These are phyloP conservation scores for Dendrolimus kikuchii DNA, from an alignment of 1,140 invertebrate species.

Conservation along the genomic window DNA sequence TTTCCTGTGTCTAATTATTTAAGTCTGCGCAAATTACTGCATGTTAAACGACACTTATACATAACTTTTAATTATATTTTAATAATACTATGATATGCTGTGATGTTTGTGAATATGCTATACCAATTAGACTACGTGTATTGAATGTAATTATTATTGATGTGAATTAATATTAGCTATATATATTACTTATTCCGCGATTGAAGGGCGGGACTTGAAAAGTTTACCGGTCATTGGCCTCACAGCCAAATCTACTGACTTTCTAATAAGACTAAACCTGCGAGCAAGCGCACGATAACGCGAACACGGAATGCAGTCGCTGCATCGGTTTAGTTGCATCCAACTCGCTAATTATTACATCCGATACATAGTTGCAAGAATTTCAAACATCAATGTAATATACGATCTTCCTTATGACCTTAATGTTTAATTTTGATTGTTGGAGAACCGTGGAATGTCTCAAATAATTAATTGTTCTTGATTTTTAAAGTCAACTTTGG, in stretches of 20 bases:
- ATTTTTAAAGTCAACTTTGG: too few species aligned
- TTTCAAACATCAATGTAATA: constrained; percentile 7
- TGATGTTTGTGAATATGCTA: too few species aligned
- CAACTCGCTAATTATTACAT: constrained; percentile 28
- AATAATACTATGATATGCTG: too few species aligned
- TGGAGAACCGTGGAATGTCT: too few species aligned
- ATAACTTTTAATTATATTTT: too few species aligned
- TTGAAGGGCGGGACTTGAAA: constrained; percentile 46
- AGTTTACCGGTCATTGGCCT: constrained; percentile 56
- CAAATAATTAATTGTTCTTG: too few species aligned
- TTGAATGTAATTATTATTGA: not conserved
- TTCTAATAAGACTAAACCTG: constrained; percentile 61
- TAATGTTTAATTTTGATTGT: too few species aligned
- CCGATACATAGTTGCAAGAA: constrained; percentile 19
- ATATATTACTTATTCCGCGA: constrained; percentile 35
- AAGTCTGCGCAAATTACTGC: too few species aligned
- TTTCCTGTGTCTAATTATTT: too few species aligned
- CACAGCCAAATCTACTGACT: constrained; percentile 57
- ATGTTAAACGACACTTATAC: too few species aligned
- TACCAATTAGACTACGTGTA: not conserved
- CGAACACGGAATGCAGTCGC: constrained; percentile 29
- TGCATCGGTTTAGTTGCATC: constrained; percentile 22
- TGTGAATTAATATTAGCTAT: not conserved
- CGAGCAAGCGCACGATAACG: constrained; percentile 37
- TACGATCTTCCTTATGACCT: too few species aligned